Conservation (phyloP, 2,113 vertebrate genomes). For the Campylomormyrus numenius region DNA sequence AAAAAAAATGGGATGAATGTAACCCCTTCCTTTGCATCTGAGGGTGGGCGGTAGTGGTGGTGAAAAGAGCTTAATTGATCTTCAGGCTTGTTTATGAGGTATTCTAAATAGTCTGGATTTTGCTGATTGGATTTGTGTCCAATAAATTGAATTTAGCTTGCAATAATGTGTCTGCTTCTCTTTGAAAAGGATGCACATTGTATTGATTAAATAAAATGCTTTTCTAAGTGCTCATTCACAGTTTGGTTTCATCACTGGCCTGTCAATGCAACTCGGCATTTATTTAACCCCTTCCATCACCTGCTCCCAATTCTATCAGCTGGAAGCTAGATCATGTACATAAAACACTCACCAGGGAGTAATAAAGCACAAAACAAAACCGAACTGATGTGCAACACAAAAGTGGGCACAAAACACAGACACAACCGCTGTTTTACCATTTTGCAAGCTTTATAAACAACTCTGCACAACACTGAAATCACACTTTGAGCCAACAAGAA, state of each 20-base stretch:
- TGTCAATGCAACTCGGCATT: conserved; percentile 29
- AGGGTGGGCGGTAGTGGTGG: background rate
- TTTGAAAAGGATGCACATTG: conserved; percentile 25
- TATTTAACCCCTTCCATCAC: conserved; percentile 2
- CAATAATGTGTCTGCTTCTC: conserved; percentile 28
- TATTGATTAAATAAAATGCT: conserved; percentile 34
- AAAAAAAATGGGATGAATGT: background rate
- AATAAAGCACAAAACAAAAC: background rate
- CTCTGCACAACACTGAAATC: background rate
- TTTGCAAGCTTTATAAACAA: background rate
- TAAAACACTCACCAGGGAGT: background rate
- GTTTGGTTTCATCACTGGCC: conserved; percentile 29
- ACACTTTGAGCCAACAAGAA: background rate
- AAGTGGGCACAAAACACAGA: background rate
- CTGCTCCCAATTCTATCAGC: background rate
- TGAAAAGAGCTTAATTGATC: conserved; percentile 28
- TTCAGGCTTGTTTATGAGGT: conserved; percentile 33
- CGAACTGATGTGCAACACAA: background rate
- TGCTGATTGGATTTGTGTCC: conserved; percentile 36
- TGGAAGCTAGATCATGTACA: background rate
- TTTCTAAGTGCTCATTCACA: conserved; percentile 13
- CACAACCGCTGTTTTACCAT: background rate
- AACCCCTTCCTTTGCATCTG: background rate
- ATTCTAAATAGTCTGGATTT: conserved; percentile 31
- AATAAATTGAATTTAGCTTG: conserved; percentile 32